Percentiles rank a stretch among this genome's conserved stretches.
phyloP scores from a whole-genome alignment of 2,797 vertebrate species.

The Leptatherina wallacei region DNA sequence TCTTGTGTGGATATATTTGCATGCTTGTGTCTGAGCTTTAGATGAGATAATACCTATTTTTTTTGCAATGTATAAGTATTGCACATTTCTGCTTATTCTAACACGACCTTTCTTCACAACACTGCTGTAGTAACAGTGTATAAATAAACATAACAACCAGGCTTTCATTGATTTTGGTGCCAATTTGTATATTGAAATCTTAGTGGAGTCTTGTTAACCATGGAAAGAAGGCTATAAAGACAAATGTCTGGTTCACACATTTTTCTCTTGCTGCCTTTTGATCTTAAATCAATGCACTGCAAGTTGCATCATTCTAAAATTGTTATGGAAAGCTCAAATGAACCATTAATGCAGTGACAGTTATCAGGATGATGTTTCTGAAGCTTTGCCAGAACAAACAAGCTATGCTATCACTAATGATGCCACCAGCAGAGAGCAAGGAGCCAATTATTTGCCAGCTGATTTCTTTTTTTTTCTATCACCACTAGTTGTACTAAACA shows the following conservation, averaged over 20 bases:
- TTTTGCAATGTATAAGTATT: background rate
- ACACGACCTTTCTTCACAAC: background rate
- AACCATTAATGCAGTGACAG: background rate
- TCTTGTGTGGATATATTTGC: background rate
- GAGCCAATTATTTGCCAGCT: background rate
- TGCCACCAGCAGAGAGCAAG: constrained; percentile 10
- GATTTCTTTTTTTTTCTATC: background rate
- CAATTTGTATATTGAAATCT: background rate
- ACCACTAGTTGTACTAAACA: background rate
- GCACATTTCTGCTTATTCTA: background rate
- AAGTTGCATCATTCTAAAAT: constrained; percentile 2
- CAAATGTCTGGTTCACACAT: background rate
- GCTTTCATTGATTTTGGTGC: constrained; percentile 1
- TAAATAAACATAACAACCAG: background rate
- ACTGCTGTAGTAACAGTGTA: background rate
- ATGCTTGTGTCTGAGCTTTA: background rate
- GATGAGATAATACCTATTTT: background rate
- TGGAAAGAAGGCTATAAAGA: background rate
- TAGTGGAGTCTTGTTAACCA: background rate
- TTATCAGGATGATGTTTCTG: background rate
- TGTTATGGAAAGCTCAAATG: background rate
- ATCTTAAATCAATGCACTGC: background rate
- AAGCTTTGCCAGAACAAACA: background rate
- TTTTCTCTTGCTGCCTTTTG: background rate
- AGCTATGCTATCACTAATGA: background rate